Base-by-base conservation (phyloP, 1,140 invertebrate species). In the Drosophila teissieri region DNA sequence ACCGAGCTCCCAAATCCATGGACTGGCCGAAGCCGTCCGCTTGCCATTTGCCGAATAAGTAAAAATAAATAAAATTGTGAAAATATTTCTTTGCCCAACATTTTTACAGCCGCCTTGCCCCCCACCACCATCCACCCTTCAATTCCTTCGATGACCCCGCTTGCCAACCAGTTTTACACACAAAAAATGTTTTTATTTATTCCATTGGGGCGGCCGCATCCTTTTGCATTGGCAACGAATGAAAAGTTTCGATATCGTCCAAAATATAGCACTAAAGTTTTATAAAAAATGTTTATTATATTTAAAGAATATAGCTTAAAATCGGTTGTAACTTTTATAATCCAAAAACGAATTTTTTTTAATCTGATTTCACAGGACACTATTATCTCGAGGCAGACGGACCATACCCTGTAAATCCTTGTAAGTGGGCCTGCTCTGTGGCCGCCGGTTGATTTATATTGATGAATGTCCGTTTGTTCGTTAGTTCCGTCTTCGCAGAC, bases 11-110 rank as follows among this genome's bases (percentile, higher is more conserved):
- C 24, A 36, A 52, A 36, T 34, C 56, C 46, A 36, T 44, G 31
- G 22, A n/a, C 58, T 63, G 27, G 36, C 67, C 73, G 64, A 86
- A 86, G 73, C 68, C 73, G 60, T 51, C 63, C 75, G 57, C 46
- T 58, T 45, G 39, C 68, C 55, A 60, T 45, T 67, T 74, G 51
- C 63, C 67, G 63, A 79, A 81, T 81, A 86, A 86, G 75, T 56
- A 53, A 84, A 90, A 78, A 89, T 89, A 89, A 90, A 86, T 90
- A 86, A 86, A 90, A 90, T 83, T 73, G 78, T 75, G 88, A 78
- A 90, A 86, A 90, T 90, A 86, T 90, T 90, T 90, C 88, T 90
- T 90, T 90, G 88, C 79, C 70, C 83, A 86, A 86, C 86, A 90
- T 90, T 83, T 90, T 80, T 89, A 73, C 77, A 89, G 83, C 65